Evolutionary conservation across 2,113 vertebrate genomes (phyloP).

Genomic region (Muntiacus muntjak): DNA sequence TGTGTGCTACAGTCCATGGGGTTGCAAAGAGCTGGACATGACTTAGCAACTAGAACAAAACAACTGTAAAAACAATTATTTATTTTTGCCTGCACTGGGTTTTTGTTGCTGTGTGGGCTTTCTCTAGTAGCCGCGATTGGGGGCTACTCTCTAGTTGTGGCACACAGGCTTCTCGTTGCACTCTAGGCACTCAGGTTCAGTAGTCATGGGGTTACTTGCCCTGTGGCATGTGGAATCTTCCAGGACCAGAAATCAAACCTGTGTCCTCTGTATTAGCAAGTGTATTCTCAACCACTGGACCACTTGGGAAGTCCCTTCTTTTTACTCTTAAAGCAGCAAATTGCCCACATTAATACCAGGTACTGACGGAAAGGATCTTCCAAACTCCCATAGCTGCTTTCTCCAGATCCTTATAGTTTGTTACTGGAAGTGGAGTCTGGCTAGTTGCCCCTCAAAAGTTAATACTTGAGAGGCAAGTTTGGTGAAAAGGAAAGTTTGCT

Average conservation of each 20-base stretch:
- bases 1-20: background rate
- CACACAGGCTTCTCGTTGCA: fast-evolving
- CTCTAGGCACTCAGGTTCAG: background rate
- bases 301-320: background rate
- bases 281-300: background rate
- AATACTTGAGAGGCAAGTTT: background rate
- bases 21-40: background rate
- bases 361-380: fast-evolving
- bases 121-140: background rate
- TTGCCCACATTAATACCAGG: conserved; percentile 19
- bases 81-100: background rate
- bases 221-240: background rate
- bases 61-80: background rate
- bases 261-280: background rate
- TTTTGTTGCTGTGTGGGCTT: background rate
- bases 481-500: background rate
- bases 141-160: background rate
- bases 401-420: background rate
- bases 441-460: background rate
- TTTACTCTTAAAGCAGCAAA: conserved; percentile 45
- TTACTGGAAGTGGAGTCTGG: background rate
- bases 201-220: background rate
- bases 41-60: background rate
- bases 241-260: background rate
- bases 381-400: fast-evolving